Evolutionary conservation across 2,888 invertebrate genomes (phyloP), one percentile per base, ranked within the genome.

Genomic region (Dyspetes luteomarginatus): DNA sequence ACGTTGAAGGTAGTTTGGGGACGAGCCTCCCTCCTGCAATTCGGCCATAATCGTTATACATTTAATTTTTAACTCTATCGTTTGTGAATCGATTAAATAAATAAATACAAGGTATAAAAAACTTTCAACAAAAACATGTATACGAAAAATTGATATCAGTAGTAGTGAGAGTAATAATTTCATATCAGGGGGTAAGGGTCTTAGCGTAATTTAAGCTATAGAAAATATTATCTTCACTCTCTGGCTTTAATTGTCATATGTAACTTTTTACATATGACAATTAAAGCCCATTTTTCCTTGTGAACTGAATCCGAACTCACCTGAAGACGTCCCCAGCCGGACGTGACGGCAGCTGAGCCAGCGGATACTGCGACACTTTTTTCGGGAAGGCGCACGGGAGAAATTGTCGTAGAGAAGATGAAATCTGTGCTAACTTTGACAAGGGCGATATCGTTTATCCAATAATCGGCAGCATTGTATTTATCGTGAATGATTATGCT

Each of bases 361-460:
- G 82, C 52, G 0, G 78, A 36, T 24, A 87, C 5, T 1, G n/a
- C 43, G 3, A 84, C 76, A 15, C 89, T 90, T 0, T 83, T 56
- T 0, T 90, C 88, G 3, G 93, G 92, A 85, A 95, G 87, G 4
- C 90, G 86, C 0, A 94, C 92, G 0, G 93, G 89, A 0, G 93
- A 92, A 0, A 89, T 90, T 0, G 56, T 92, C 15, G 26, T 45
- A 84, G 0, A 93, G 93, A 81, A 90, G 92, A 75, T 94, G 94
- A 60, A 93, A 79, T 50, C 52, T 9, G 24, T n/a, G 17, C 64
- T 28, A 0, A 83, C 78, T 83, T 84, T 86, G 5, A 91, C 30
- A 12, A 91, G 58, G 22, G 90, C 89, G n/a, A 91, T 87, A 50
- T 91, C 90, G 64, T 89, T 87, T n/a, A 62, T 41, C 82, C 78